phyloP scores from a whole-genome alignment of 1,140 invertebrate genomes.

The Harpegnathos saltator region DNA sequence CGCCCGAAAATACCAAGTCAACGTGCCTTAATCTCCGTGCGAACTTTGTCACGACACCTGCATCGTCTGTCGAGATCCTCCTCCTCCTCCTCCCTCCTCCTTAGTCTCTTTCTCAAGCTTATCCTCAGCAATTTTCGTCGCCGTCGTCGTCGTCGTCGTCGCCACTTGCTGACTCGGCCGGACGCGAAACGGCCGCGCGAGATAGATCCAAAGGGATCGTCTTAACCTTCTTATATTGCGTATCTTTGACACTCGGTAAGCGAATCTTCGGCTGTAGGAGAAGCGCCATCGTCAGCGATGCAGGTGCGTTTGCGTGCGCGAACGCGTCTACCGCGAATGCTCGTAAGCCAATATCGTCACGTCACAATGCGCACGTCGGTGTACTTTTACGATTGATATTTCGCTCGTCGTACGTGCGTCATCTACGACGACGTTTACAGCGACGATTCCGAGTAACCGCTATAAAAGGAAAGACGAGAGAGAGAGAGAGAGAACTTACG shows the following conservation, averaged over 20 bases:
- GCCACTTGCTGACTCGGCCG: conserved; percentile 73
- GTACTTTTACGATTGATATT: conserved; percentile 19
- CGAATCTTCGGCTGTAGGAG: conserved; percentile 33
- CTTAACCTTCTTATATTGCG: conserved; percentile 72
- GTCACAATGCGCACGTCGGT: background rate
- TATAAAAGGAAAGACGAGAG: conserved; percentile 17
- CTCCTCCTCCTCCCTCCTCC: no score
- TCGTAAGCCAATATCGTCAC: conserved; percentile 29
- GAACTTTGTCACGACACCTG: conserved; percentile 67
- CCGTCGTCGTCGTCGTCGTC: conserved; percentile 27
- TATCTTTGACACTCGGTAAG: conserved; percentile 69
- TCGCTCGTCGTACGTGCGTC: background rate
- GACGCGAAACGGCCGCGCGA: conserved; percentile 54
- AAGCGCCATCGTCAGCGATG: conserved; percentile 57
- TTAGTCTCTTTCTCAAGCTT: no score
- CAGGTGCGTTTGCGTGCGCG: conserved; percentile 29
- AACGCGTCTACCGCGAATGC: background rate
- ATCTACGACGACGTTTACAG: background rate
- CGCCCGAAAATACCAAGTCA: conserved; percentile 34
- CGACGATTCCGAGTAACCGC: background rate
- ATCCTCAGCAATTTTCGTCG: conserved; percentile 73
- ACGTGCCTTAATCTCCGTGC: conserved; percentile 51
- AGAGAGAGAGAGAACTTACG: conserved; percentile 24
- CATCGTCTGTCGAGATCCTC: conserved; percentile 39
- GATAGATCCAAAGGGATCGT: conserved; percentile 67